Base-by-base conservation (phyloP, 1,140 invertebrate genomes). In the Drosophila pseudoananassae region DNA sequence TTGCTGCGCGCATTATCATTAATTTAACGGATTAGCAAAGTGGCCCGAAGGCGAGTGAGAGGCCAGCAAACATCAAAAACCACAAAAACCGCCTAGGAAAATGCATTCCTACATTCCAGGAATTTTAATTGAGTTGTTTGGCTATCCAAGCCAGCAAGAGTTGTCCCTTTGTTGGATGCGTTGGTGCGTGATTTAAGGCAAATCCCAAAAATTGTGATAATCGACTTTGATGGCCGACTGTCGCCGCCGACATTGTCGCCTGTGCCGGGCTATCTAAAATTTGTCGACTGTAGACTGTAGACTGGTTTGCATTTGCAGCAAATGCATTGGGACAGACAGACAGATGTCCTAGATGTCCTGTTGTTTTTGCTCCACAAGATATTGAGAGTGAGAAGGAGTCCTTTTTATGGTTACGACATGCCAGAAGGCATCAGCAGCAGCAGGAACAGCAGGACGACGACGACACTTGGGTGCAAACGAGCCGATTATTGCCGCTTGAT, bases 401-500 rank as follows among this genome's bases (percentile, higher is more conserved):
- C 33, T 63, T 58, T 43, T 65, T 78, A 78, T 82, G 82, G 83
- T 78, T 65, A 65, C 79, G 81, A 58, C 72, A 83, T 0, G 10
- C 33, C 33, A 36, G 33, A n/a, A 36, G 33, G 33, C 33, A 36
- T 3, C 12, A 36, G 33, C 33, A 55, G 63, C 58, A 79, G 53
- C 63, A 46, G 52, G 23, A 43, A 61, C 73, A 40, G 59, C 40
- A 40, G 59, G 45, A 55, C 56, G 20, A 55, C 56, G 74, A 87
- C 60, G 77, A 85, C 81, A 85, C 78, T 85, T 87, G 82, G 82
- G 82, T 85, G 82, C 82, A 85, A 85, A 85, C 82, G 82, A 85
- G 82, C 59, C 82, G 82, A 85, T 85, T 85, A 85, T 85, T 85
- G 82, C 82, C 82, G 82, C 82, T 78, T 87, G 82, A 85, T 85